Evolutionary conservation across 1,140 invertebrate species (phyloP).

Genomic region (Carcinoscorpius rotundicauda): DNA sequence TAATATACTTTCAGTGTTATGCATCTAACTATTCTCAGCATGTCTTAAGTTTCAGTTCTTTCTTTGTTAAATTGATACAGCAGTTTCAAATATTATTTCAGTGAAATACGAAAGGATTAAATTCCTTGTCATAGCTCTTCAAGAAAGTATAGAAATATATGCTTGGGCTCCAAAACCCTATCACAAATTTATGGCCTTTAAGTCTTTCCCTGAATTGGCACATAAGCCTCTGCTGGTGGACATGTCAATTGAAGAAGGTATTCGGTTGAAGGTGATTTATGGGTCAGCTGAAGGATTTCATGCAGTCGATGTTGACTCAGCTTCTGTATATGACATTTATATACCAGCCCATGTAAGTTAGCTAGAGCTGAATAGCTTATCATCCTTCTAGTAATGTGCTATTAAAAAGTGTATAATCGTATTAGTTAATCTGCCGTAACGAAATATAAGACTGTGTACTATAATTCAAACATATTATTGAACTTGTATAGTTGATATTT

Average conservation of each 20-base stretch:
- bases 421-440: too few relatives aligned
- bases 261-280: constrained; percentile 96
- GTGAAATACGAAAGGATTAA: constrained; percentile 99
- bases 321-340: constrained; percentile 96
- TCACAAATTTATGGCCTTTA: constrained; percentile 99
- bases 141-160: constrained; percentile 98
- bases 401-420: too few relatives aligned
- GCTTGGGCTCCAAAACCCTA: constrained; percentile 99
- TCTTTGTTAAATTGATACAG: too few relatives aligned
- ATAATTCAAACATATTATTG: too few relatives aligned
- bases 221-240: constrained; percentile 88
- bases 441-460: too few relatives aligned
- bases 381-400: too few relatives aligned
- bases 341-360: constrained; percentile 85
- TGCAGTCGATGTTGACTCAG: constrained; percentile 96
- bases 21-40: too few relatives aligned
- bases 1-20: too few relatives aligned
- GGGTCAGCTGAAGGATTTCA: constrained; percentile 97
- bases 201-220: constrained; percentile 64
- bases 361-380: too few relatives aligned
- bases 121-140: constrained; percentile 96
- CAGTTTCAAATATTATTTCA: constrained; percentile 24
- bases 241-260: constrained; percentile 96
- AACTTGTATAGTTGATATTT: too few relatives aligned
- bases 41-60: constrained; percentile 18